These are phyloP conservation scores for Aptenodytes forsteri DNA, from an alignment of 2,113 vertebrate genomes.

Conservation along the genomic window DNA sequence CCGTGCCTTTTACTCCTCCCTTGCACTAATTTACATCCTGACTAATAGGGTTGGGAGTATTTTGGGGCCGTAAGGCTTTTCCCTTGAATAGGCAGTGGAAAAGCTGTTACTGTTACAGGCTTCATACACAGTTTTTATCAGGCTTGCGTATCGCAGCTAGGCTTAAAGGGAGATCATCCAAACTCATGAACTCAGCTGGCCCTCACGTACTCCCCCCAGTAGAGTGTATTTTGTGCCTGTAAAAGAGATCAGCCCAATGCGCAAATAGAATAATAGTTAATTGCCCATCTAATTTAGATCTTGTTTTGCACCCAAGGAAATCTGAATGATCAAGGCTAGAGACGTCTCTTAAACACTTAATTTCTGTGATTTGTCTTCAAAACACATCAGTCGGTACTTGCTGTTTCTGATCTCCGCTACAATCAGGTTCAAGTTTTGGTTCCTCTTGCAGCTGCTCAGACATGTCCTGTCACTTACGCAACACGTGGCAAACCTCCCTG, in stretches of 20 bases:
- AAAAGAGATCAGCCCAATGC: background rate
- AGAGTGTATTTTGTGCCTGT: background rate
- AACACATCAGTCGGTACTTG: background rate
- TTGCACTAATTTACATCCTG: background rate
- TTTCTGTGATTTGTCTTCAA: background rate
- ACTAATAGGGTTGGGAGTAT: background rate
- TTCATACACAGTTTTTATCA: background rate
- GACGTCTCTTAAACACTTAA: background rate
- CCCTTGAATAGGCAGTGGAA: background rate
- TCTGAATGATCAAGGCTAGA: background rate
- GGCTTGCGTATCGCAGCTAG: background rate
- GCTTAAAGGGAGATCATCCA: background rate
- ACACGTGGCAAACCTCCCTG: background rate
- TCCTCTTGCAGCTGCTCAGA: slow-evolving; percentile 1
- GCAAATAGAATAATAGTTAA: background rate
- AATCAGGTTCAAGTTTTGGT: background rate
- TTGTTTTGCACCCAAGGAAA: background rate
- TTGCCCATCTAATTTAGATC: background rate
- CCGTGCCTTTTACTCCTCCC: background rate
- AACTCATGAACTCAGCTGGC: background rate
- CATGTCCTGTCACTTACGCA: background rate
- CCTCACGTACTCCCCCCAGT: rapidly evolving
- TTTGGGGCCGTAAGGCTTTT: background rate
- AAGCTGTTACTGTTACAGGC: background rate
- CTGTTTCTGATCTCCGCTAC: background rate